phyloP scores from a whole-genome alignment of 2,113 vertebrate genomes.

The Ploceus nigricollis region DNA sequence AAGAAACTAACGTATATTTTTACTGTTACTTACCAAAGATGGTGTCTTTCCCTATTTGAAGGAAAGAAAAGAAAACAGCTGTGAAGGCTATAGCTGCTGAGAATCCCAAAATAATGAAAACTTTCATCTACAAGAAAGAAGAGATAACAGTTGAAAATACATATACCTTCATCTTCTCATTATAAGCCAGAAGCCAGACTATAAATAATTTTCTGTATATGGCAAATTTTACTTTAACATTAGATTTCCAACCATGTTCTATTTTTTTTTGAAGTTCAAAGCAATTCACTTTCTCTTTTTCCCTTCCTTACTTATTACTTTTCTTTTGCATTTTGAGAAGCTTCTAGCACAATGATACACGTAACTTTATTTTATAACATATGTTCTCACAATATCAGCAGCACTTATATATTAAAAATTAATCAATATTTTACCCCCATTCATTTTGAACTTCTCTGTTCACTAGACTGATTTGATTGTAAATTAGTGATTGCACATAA shows the following conservation, averaged over 20 bases:
- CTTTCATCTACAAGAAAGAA: slow-evolving; percentile 58
- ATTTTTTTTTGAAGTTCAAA: not conserved
- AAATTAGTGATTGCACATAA: not conserved
- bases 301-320: not conserved
- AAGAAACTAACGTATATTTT: not conserved
- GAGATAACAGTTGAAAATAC: not conserved
- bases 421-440: not conserved
- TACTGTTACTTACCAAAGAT: slow-evolving; percentile 60
- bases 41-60: not conserved
- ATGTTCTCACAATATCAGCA: not conserved
- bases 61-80: slow-evolving; percentile 26
- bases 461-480: not conserved
- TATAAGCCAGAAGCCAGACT: not conserved
- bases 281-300: not conserved
- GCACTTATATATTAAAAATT: not conserved
- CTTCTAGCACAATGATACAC: not conserved
- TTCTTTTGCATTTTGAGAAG: not conserved
- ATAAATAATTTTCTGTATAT: not conserved
- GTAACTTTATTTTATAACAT: not conserved
- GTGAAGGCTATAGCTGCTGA: slow-evolving; percentile 10
- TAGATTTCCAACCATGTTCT: not conserved
- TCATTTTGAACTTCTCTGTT: not conserved
- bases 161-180: not conserved
- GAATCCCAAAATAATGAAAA: slow-evolving; percentile 19
- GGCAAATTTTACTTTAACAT: not conserved